Base-by-base conservation (phyloP, 2,888 invertebrate species). In the Hanleya hanleyi region DNA sequence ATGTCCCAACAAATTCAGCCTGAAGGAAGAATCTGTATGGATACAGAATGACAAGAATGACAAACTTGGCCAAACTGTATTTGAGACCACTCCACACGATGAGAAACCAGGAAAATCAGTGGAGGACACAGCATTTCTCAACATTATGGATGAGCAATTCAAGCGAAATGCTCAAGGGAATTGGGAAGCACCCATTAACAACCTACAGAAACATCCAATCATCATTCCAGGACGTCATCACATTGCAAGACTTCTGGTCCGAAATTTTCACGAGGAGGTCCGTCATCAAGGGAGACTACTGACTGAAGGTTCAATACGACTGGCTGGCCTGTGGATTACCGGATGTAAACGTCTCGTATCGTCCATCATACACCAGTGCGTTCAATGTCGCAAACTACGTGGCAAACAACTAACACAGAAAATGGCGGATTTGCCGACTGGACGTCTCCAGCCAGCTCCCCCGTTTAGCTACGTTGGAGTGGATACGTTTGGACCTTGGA, bases 401-500 rank as follows among this genome's bases (percentile, higher is more conserved):
- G 67, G 74, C 32, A 64, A 33, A 18, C 35, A 70, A 26, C 32
- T 41, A 15, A n/a, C 9, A 7, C 78, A 76, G 47, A 72, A 73
- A n/a, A 79, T 79, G 77, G 68, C 77, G 38, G 76, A 78, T 50
- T 38, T 80, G 41, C 79, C 79, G 6, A 15, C 57, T 0, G 71
- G 72, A 26, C 62, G 80, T 9, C 26, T 80, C 12, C 38, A 37
- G 0, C 49, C 74, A 51, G 47, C 71, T 22, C 77, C 77, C 9
- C 77, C 78, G 37, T 80, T 76, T 66, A 77, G 71, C n/a, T 73
- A 68, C 62, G 74, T 76, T 12, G 79, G 78, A 12, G 71, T 78
- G 0, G 76, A 79, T 57, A 66, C 49, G 1, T 77, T 78, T 41
- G 75, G 77, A 12, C 71, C 77, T 7, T 77, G 75, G 77, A 22